phyloP scores from a whole-genome alignment of 2,888 invertebrate species.

The Diarsia mendica region DNA sequence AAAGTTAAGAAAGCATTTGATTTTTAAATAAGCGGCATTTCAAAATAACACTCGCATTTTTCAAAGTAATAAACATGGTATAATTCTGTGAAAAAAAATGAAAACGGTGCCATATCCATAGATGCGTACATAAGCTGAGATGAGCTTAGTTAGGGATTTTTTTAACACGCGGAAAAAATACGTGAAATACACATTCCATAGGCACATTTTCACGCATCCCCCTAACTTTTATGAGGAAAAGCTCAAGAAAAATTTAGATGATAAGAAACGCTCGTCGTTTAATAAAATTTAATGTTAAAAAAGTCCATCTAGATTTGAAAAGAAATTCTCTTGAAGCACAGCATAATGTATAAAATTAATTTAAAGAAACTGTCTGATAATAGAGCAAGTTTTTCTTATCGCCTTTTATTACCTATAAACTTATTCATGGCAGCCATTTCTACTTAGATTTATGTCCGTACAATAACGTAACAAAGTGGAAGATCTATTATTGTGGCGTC shows the following conservation, averaged over 20 bases:
- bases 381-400: constrained; percentile 41
- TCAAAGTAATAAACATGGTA: not conserved
- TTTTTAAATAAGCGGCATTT: not conserved
- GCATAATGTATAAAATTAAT: constrained; percentile 60
- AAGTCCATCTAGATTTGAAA: constrained; percentile 48
- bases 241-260: constrained; percentile 40
- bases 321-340: constrained; percentile 48
- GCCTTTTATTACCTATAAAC: constrained; percentile 48
- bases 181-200: constrained; percentile 29
- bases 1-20: not conserved
- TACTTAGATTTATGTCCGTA: constrained; percentile 34
- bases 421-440: constrained; percentile 41
- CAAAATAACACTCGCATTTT: not conserved
- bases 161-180: constrained; percentile 27
- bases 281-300: constrained; percentile 61
- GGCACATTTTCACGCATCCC: constrained; percentile 35
- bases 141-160: constrained; percentile 46
- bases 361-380: constrained; percentile 46
- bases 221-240: constrained; percentile 53
- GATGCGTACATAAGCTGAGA: constrained; percentile 11
- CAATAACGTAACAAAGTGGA: constrained; percentile 23
- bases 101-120: not conserved
- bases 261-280: constrained; percentile 48
- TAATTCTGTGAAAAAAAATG: not conserved
- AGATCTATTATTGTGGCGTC: constrained; percentile 13